Evolutionary conservation across 2,113 vertebrate genomes (phyloP).

Genomic region (Micronisus gabar): DNA sequence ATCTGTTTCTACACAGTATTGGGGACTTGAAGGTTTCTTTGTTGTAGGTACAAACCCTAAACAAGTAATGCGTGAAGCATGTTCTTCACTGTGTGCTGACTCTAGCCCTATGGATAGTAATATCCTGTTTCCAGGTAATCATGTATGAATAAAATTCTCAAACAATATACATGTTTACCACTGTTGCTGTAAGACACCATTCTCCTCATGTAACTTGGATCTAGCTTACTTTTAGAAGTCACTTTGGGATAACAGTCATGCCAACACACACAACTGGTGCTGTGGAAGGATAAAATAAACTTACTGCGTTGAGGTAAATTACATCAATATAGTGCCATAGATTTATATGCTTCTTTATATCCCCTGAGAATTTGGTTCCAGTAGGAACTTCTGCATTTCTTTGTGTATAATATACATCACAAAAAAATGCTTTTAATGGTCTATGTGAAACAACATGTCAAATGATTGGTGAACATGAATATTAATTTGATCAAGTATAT

Average conservation of each 20-base stretch:
- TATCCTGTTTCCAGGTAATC: slow-evolving; percentile 57
- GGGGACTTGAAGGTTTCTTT: slow-evolving; percentile 73
- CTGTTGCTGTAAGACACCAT: neutral
- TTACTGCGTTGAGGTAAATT: neutral
- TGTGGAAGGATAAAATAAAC: neutral
- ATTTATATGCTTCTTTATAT: neutral
- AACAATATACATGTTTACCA: neutral
- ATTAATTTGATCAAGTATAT: neutral
- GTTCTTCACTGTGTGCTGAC: neutral
- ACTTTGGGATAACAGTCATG: neutral
- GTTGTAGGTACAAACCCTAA: neutral
- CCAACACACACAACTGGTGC: neutral
- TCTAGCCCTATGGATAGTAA: neutral
- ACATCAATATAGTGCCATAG: neutral
- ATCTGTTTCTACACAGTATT: neutral
- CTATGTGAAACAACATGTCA: neutral
- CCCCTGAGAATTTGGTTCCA: neutral
- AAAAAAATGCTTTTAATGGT: neutral
- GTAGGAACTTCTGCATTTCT: neutral
- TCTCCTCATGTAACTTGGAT: neutral
- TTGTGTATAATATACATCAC: neutral
- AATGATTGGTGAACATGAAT: neutral
- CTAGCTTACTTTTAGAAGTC: neutral
- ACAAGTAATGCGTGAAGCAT: neutral
- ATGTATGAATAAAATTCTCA: neutral